Base-by-base conservation (phyloP, 2,888 invertebrate genomes). In the Philereme vetulata region DNA sequence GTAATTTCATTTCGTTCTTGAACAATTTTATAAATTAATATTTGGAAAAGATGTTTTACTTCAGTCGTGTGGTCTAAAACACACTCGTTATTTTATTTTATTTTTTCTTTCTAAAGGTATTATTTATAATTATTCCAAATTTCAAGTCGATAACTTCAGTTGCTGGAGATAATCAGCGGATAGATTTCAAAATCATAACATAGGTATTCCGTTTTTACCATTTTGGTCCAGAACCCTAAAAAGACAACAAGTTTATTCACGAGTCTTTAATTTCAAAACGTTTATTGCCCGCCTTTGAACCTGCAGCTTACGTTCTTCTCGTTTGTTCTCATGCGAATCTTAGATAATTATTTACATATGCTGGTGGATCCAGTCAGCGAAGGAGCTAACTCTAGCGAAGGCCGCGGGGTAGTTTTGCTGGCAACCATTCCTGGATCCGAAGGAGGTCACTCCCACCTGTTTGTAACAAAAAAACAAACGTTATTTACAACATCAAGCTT, bases 311-410 rank as follows among this genome's bases (percentile, higher is more conserved):
- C 6, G 38, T 38, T 8, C 38, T 6, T 38, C 38, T 38, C 8
- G 38, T 38, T 38, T 8, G 35, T 38, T 38, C 7, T 38, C 7
- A 3, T 38, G 7, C 7, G 8, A 36, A 36, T 5, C 35, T 0
- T 38, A 38, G 5, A 4, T 6, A 8, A 3, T 7, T 10, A 42
- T 44, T 44, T 64, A 72, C 45, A 78, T 6, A 56, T 78, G 66
- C 38, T 58, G 45, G 38, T 70, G 57, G 59, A 84, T 74, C 61
- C 74, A 83, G 52, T 47, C 33, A 1, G 75, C 38, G 70, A 60
- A 84, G 1, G 79, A 81, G 0, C 81, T 77, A 4, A 81, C 76
- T 52, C 84, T 73, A n/a, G 74, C 79, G 67, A 72, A 86, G 6
- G 68, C 83, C 36, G 81, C 76, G 3, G 83, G 82, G 21, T 65